Evolutionary conservation across 2,113 vertebrate species (phyloP).

Genomic region (Sclerurus mexicanus): DNA sequence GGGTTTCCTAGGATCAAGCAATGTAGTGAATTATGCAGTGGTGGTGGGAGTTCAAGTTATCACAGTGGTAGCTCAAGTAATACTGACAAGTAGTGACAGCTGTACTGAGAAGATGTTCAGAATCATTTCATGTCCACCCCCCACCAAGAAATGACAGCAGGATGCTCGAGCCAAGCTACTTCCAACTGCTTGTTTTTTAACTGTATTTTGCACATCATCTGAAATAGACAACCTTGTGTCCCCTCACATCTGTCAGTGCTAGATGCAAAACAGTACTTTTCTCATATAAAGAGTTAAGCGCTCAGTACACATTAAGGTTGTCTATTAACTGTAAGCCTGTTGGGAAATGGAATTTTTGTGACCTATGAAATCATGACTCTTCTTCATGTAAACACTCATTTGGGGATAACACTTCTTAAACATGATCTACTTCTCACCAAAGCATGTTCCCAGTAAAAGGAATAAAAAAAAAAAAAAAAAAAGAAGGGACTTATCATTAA

Average conservation of each 20-base stretch:
- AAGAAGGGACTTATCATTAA: neutral
- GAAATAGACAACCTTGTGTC: neutral
- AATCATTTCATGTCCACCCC: neutral
- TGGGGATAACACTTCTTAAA: neutral
- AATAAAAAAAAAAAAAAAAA: neutral
- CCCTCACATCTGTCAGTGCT: neutral
- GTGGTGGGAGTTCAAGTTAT: constrained; percentile 6
- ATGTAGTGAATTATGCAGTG: constrained; percentile 4
- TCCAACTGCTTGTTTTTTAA: neutral
- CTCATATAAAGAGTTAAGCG: accelerated
- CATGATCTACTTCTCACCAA: neutral
- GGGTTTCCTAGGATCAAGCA: constrained; percentile 44
- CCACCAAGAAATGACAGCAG: neutral
- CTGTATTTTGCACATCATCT: neutral
- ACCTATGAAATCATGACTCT: neutral
- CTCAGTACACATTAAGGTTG: neutral
- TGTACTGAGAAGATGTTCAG: neutral
- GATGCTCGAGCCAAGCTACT: neutral
- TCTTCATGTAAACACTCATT: neutral
- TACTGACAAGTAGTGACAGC: neutral
- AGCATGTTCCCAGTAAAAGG: neutral
- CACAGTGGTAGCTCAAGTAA: constrained; percentile 31
- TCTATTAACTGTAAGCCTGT: neutral
- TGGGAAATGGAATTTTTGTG: neutral
- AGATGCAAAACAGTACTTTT: neutral